These are phyloP conservation scores for Bathynomus jamesi DNA, from an alignment of 1,140 invertebrate genomes.

Conservation along the genomic window DNA sequence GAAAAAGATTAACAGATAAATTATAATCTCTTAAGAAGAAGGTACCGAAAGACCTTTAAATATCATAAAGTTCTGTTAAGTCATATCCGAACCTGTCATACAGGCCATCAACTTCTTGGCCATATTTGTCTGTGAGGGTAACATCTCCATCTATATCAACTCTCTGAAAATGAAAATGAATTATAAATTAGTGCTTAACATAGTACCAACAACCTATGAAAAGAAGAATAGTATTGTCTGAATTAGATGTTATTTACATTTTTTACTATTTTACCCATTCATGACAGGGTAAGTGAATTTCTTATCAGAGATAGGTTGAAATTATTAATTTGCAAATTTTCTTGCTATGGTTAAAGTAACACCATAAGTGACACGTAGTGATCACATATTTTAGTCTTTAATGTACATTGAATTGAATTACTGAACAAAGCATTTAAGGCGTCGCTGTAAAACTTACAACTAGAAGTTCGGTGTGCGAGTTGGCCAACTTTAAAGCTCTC, in stretches of 20 bases:
- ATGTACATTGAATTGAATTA: neutral
- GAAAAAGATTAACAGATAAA: no score
- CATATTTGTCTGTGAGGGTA: slow-evolving; percentile 22
- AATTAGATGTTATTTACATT: no score
- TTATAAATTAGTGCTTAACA: neutral
- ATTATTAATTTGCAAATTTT: no score
- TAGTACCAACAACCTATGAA: neutral
- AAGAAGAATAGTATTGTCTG: neutral
- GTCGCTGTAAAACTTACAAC: no score
- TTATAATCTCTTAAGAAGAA: no score
- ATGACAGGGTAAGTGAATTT: no score
- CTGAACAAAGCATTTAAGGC: neutral
- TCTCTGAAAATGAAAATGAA: slow-evolving; percentile 8
- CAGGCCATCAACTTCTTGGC: slow-evolving; percentile 22
- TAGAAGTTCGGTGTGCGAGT: slow-evolving; percentile 16
- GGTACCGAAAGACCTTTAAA: no score
- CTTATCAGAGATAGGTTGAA: no score
- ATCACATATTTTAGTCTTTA: neutral
- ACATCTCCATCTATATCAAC: slow-evolving; percentile 22
- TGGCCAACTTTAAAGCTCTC: slow-evolving; percentile 13
- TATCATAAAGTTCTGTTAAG: slow-evolving; percentile 11
- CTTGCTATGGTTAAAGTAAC: no score
- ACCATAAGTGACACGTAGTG: no score
- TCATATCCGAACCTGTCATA: slow-evolving; percentile 17
- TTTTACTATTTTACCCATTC: no score